A percentile compares a stretch with the other conserved stretches of the same genome.
Evolutionary conservation across 2,888 invertebrate species (phyloP).

Genomic region (Eristalis arbustorum): DNA sequence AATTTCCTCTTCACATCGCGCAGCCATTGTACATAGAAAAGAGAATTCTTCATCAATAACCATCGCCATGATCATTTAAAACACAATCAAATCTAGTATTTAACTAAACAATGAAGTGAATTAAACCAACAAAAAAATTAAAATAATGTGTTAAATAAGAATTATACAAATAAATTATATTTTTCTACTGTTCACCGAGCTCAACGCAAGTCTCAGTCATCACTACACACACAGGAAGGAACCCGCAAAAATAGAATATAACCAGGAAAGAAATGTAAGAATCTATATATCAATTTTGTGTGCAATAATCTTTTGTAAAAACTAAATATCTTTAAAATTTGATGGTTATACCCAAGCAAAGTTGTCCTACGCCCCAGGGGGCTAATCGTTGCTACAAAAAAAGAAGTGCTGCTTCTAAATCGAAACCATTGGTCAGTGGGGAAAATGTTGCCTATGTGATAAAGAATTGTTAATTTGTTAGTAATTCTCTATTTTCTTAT

Average conservation of each 20-base stretch:
- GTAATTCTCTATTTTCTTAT: neutral
- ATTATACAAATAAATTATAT: conserved; percentile 40
- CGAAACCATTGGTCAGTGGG: neutral
- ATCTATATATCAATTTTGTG: neutral
- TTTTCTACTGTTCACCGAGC: conserved; percentile 44
- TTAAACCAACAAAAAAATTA: neutral
- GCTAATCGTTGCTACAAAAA: neutral
- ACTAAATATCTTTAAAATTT: neutral
- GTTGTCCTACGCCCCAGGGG: neutral
- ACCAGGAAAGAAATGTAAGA: conserved; percentile 46
- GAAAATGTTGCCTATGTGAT: neutral
- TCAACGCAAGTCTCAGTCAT: conserved; percentile 32
- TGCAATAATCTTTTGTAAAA: neutral
- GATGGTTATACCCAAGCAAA: neutral
- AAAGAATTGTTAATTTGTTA: neutral
- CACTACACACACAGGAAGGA: conserved; percentile 18
- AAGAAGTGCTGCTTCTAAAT: neutral
- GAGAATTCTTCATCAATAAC: conserved; percentile 8
- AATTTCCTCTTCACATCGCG: conserved; percentile 48
- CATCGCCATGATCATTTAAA: conserved; percentile 28
- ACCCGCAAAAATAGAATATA: conserved; percentile 35
- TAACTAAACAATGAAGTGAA: conserved; percentile 54
- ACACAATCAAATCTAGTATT: conserved; percentile 42
- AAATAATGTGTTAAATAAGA: conserved; percentile 52
- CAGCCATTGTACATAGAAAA: conserved; percentile 61